Evolutionary conservation across 2,113 vertebrate species (phyloP).

Genomic region (Miniopterus natalensis): DNA sequence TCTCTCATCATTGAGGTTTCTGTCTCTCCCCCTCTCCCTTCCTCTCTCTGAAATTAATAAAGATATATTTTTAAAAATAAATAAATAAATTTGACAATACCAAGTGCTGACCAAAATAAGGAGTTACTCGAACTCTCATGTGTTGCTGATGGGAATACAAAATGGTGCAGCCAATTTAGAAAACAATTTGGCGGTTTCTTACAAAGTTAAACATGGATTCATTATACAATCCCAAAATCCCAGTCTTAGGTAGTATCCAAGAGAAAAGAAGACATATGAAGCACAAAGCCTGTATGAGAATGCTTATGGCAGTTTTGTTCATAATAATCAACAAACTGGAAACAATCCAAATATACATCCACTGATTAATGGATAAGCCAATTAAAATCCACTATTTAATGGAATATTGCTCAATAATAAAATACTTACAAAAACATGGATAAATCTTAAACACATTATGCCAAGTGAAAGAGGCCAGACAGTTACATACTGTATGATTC

Average conservation of each 20-base stretch:
- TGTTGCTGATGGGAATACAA: neutral
- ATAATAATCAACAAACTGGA: constrained; percentile 7
- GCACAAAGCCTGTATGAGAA: neutral
- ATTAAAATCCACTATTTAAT: neutral
- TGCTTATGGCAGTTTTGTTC: neutral
- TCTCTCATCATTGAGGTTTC: too few species aligned
- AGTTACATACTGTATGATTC: neutral
- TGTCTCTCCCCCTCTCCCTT: too few species aligned
- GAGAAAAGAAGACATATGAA: neutral
- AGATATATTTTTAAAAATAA: too few species aligned
- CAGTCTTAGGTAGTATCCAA: neutral
- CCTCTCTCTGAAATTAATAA: too few species aligned
- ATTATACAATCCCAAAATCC: neutral
- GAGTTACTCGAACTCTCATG: neutral
- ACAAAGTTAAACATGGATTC: constrained; percentile 6
- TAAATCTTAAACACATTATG: constrained; percentile 31
- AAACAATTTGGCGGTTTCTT: constrained; percentile 3
- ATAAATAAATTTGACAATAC: neutral
- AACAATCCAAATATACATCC: neutral
- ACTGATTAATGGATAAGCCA: neutral
- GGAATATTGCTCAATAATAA: neutral
- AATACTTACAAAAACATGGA: neutral
- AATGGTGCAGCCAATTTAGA: neutral
- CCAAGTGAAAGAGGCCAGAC: constrained; percentile 14
- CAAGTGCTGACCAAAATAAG: neutral